phyloP scores from a whole-genome alignment of 1,140 invertebrate species.

The Carposina sasakii region DNA sequence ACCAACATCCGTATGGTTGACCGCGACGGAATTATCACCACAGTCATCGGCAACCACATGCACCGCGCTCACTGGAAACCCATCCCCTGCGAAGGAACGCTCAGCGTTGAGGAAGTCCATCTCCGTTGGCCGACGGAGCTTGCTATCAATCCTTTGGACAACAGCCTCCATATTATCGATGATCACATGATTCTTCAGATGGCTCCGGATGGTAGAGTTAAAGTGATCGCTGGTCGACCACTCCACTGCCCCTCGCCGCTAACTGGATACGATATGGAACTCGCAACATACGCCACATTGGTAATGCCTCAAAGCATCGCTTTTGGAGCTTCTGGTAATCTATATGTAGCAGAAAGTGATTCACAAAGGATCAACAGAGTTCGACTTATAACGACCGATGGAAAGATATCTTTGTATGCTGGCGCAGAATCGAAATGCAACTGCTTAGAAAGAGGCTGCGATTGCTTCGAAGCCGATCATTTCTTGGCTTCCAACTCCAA shows the following conservation, averaged over 20 bases:
- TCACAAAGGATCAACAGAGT: constrained; percentile 95
- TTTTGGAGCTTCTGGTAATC: constrained; percentile 94
- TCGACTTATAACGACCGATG: constrained; percentile 92
- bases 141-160: constrained; percentile 94
- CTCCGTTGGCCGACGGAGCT: constrained; percentile 96
- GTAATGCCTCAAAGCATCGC: constrained; percentile 95
- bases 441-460: constrained; percentile 90
- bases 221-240: constrained; percentile 93
- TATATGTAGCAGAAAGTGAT: constrained; percentile 96
- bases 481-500: constrained; percentile 92
- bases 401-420: constrained; percentile 92
- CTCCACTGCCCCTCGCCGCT: constrained; percentile 89
- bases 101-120: constrained; percentile 93
- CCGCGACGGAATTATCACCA: constrained; percentile 92
- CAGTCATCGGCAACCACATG: constrained; percentile 95
- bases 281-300: constrained; percentile 90
- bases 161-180: constrained; percentile 95
- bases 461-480: constrained; percentile 94
- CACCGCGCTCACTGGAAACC: constrained; percentile 97
- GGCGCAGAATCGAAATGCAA: constrained; percentile 97
- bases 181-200: constrained; percentile 95
- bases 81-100: constrained; percentile 93
- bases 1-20: constrained; percentile 95
- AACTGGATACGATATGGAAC: constrained; percentile 82
- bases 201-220: constrained; percentile 90